Evolutionary conservation across 2,888 invertebrate genomes (phyloP).

Genomic region (Quadroppia sp.): DNA sequence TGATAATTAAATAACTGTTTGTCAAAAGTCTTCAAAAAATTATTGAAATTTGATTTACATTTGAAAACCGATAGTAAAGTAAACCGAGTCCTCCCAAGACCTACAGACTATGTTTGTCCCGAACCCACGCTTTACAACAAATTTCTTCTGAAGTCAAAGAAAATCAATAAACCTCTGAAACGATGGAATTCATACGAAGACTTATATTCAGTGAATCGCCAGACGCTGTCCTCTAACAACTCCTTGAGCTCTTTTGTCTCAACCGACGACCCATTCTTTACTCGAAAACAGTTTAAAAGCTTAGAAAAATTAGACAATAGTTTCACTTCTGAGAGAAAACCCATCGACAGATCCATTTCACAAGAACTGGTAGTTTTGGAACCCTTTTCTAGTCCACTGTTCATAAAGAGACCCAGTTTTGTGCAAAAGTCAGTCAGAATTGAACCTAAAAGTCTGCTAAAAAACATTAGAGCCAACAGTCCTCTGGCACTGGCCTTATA

Average conservation of each 20-base stretch:
- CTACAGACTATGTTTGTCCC: slow-evolving; percentile 6
- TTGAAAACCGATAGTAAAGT: neutral
- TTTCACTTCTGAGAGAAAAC: neutral
- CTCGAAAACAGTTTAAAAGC: neutral
- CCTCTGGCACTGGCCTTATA: slow-evolving; percentile 36
- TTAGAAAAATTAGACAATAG: neutral
- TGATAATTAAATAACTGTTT: too few relatives aligned
- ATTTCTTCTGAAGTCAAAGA: neutral
- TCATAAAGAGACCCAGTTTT: neutral
- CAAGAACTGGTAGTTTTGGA: neutral
- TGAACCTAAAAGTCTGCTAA: slow-evolving; percentile 13
- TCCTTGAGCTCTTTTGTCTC: neutral
- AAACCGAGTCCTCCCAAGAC: slow-evolving; percentile 13
- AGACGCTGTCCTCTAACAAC: too few relatives aligned
- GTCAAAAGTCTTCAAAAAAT: neutral
- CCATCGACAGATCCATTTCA: neutral
- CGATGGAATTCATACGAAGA: slow-evolving; percentile 26
- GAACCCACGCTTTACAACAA: neutral
- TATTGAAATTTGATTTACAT: neutral
- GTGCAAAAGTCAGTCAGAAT: neutral
- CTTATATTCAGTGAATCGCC: neutral
- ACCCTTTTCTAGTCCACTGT: neutral
- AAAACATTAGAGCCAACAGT: slow-evolving; percentile 12
- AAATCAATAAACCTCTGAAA: neutral
- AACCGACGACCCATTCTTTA: neutral